Conservation (phyloP, 2,113 vertebrate genomes). For the Amazona guildingii region DNA sequence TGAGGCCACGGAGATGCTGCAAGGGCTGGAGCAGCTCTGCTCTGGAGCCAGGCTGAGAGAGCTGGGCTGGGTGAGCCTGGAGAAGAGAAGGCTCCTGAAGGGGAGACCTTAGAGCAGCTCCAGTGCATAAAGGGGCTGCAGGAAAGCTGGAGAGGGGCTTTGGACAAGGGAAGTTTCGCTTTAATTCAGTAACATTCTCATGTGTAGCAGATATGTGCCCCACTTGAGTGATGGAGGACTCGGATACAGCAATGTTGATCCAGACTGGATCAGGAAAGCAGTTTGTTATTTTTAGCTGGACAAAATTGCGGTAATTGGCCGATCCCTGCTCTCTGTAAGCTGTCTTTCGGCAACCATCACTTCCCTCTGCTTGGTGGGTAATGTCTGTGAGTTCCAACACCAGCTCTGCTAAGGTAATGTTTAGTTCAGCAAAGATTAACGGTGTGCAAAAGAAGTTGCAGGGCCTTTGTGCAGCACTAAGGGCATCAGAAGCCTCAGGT, state of each 20-base stretch:
- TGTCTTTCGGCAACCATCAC: background rate
- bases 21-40: background rate
- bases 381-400: background rate
- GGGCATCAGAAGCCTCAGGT: background rate
- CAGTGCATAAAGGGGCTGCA: background rate
- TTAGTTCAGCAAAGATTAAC: constrained; percentile 12
- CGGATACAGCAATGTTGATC: fast-evolving
- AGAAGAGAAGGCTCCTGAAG: background rate
- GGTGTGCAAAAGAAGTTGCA: background rate
- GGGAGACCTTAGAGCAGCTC: background rate
- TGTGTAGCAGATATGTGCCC: background rate
- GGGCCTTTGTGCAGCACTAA: background rate
- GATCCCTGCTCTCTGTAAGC: background rate
- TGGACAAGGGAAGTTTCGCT: background rate
- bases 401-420: background rate
- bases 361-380: background rate
- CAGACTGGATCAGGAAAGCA: background rate
- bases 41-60: background rate
- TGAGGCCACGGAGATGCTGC: background rate
- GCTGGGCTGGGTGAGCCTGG: background rate
- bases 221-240: background rate
- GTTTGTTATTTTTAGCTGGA: background rate
- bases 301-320: background rate
- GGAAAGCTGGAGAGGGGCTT: background rate
- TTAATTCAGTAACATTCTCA: background rate